phyloP scores from a whole-genome alignment of 2,113 vertebrate species.

The Petromus typicus region DNA sequence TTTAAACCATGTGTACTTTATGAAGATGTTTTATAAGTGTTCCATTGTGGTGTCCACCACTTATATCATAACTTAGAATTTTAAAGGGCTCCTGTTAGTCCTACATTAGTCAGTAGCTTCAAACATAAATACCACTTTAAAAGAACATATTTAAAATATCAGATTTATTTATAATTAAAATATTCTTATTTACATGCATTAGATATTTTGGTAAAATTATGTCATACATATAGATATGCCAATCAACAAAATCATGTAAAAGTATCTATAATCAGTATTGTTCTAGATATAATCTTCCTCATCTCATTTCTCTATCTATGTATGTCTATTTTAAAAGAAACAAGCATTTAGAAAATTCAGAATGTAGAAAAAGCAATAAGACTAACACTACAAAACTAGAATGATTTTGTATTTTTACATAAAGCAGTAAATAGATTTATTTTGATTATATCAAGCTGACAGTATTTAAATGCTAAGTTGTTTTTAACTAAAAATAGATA shows the following conservation, averaged over 20 bases:
- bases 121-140: neutral
- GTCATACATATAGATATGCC: neutral
- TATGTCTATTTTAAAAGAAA: neutral
- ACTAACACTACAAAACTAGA: neutral
- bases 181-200: neutral
- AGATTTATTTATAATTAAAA: neutral
- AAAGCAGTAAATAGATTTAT: neutral
- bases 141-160: constrained; percentile 6
- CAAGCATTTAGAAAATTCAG: neutral
- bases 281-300: neutral
- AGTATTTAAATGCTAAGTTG: neutral
- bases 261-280: neutral
- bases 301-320: neutral
- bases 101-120: neutral
- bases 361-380: neutral
- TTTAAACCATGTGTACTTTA: neutral
- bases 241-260: neutral
- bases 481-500: neutral
- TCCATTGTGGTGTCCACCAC: neutral
- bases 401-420: neutral
- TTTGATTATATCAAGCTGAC: neutral
- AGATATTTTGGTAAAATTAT: neutral
- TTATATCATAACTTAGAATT: neutral
- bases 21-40: neutral
- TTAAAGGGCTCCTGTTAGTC: neutral